phyloP scores from a whole-genome alignment of 2,888 invertebrate species.

The Tinea trinotella region DNA sequence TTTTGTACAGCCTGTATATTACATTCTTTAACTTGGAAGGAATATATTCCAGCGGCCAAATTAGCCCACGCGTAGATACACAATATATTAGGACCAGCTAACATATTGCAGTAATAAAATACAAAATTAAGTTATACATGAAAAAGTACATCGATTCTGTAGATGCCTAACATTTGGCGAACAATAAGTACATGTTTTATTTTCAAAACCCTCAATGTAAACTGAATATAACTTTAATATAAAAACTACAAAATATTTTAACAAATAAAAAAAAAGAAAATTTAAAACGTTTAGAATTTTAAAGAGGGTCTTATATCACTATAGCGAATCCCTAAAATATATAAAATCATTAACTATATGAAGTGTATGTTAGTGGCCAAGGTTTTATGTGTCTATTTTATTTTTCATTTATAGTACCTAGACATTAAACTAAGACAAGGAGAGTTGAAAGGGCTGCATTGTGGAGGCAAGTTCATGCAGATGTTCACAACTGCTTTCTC shows the following conservation, averaged over 20 bases:
- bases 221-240: not conserved
- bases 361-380: not conserved
- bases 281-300: not conserved
- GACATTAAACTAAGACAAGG: not conserved
- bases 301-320: not conserved
- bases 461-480: not conserved
- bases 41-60: not conserved
- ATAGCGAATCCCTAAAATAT: too few relatives aligned
- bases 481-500: not conserved
- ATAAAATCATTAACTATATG: not conserved
- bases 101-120: not conserved
- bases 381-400: not conserved
- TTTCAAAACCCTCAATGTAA: not conserved
- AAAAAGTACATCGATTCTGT: not conserved
- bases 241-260: not conserved
- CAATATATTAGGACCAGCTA: conserved; percentile 4
- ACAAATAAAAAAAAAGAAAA: not conserved
- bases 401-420: not conserved
- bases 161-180: too few relatives aligned
- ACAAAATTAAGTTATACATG: not conserved
- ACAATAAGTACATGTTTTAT: not conserved
- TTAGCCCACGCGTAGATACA: not conserved
- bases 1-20: not conserved
- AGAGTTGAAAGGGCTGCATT: not conserved
- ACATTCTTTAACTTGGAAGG: not conserved